These are phyloP conservation scores for Megalopta genalis DNA, from an alignment of 1,140 invertebrate genomes.

Conservation along the genomic window DNA sequence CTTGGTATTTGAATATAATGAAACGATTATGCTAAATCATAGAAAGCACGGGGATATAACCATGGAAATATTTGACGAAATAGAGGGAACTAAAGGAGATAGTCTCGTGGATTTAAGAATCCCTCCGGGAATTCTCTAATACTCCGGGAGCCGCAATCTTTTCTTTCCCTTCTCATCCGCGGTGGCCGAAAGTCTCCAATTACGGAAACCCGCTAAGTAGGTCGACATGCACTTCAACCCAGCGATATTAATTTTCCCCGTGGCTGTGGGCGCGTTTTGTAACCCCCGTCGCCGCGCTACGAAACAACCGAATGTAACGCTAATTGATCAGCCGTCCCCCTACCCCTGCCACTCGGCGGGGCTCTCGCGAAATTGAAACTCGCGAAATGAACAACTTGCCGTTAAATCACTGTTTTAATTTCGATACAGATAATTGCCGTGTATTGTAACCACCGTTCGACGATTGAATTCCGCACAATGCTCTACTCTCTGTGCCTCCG, in stretches of 20 bases:
- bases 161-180: conserved; percentile 3
- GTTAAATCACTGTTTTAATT: conserved; percentile 15
- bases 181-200: conserved; percentile 30
- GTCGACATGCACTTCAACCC: conserved; percentile 32
- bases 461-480: neutral
- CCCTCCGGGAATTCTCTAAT: neutral
- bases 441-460: neutral
- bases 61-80: neutral
- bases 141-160: neutral
- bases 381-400: neutral
- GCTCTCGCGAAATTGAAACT: too few species aligned
- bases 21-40: too few species aligned
- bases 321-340: conserved; percentile 12
- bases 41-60: too few species aligned
- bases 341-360: too few species aligned
- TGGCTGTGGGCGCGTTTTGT: neutral
- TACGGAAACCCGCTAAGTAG: conserved; percentile 34
- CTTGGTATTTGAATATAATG: too few species aligned
- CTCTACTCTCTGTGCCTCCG: neutral
- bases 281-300: neutral
- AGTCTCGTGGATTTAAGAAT: neutral
- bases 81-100: neutral
- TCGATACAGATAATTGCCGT: neutral
- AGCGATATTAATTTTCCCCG: conserved; percentile 34
- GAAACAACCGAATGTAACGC: conserved; percentile 16